Conservation (phyloP, 2,113 vertebrate species). For the Lathamus discolor region DNA sequence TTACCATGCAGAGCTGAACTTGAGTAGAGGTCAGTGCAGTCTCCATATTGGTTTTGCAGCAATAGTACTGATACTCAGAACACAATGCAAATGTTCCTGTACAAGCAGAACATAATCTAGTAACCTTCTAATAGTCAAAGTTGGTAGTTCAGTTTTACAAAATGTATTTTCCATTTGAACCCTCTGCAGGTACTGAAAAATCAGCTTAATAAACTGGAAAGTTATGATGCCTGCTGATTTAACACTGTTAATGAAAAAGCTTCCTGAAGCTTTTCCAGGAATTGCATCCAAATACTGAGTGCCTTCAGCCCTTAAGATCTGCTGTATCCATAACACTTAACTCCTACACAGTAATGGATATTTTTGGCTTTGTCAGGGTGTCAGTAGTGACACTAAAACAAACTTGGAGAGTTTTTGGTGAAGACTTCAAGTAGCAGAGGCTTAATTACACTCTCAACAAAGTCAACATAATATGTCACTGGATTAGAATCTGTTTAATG, state of each 20-base stretch:
- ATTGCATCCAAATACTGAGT: not conserved
- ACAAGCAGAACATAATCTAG: not conserved
- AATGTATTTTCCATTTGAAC: not conserved
- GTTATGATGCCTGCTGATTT: not conserved
- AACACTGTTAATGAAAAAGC: not conserved
- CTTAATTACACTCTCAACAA: not conserved
- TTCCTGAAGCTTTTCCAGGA: conserved; percentile 12
- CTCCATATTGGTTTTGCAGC: not conserved
- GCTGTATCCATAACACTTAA: not conserved
- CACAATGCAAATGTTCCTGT: fast-evolving
- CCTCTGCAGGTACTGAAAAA: not conserved
- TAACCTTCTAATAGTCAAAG: not conserved
- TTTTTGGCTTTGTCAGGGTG: not conserved
- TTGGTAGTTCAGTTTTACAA: not conserved
- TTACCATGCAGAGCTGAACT: not conserved
- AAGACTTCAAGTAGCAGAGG: not conserved
- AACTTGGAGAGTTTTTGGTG: not conserved
- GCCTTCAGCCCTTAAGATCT: not conserved
- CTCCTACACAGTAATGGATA: fast-evolving
- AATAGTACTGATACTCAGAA: not conserved
- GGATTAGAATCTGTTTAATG: not conserved
- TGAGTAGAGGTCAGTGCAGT: not conserved
- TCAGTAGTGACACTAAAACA: not conserved
- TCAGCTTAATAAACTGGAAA: not conserved
- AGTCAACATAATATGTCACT: not conserved